phyloP scores from a whole-genome alignment of 1,140 invertebrate species.

The Lepeophtheirus salmonis region DNA sequence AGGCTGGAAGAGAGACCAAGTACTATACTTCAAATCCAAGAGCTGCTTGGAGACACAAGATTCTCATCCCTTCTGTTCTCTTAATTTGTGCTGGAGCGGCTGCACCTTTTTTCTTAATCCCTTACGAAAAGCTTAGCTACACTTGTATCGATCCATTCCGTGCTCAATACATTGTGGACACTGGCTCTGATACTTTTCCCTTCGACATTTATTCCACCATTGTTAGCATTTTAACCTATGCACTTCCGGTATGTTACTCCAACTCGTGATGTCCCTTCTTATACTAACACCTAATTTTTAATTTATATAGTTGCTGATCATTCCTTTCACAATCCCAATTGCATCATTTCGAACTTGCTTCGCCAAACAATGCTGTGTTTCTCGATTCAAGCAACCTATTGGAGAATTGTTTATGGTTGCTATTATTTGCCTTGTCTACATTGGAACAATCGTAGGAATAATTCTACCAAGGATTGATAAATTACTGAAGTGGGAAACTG shows the following conservation, averaged over 20 bases:
- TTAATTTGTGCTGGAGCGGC: conserved; percentile 6
- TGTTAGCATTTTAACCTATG: conserved; percentile 7
- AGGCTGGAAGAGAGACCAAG: conserved; percentile 13
- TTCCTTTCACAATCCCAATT: conserved; percentile 1
- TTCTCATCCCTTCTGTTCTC: conserved; percentile 7
- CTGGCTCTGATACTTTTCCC: conserved; percentile 5
- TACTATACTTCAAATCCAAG: background rate
- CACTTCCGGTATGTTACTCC: background rate
- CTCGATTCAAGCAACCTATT: conserved; percentile 14
- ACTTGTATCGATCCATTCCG: conserved; percentile 6
- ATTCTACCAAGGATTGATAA: conserved; percentile 13
- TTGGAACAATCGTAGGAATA: conserved; percentile 6
- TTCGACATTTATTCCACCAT: conserved; percentile 12
- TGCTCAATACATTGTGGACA: background rate
- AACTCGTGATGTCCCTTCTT: background rate
- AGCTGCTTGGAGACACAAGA: conserved; percentile 2
- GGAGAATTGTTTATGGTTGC: conserved; percentile 11
- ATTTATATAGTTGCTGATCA: conserved; percentile 4
- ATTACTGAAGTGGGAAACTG: background rate
- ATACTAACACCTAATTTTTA: background rate
- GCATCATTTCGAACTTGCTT: conserved; percentile 6
- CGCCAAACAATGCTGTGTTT: conserved; percentile 11
- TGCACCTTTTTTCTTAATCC: conserved; percentile 5
- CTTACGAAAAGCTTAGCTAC: background rate
- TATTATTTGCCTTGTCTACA: background rate